These are phyloP conservation scores for Dicycla oo DNA, from an alignment of 2,888 invertebrate species.

Conservation along the genomic window DNA sequence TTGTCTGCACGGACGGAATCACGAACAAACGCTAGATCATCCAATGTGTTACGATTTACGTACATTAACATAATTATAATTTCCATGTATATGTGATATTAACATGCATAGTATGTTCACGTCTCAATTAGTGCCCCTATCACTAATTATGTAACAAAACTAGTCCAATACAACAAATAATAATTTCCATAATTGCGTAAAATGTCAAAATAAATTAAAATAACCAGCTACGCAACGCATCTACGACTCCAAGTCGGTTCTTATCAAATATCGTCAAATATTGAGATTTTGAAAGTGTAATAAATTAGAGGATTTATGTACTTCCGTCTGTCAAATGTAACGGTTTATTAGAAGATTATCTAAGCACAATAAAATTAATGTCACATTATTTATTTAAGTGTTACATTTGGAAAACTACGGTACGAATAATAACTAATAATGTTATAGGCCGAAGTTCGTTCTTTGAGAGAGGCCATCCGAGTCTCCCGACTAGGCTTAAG, in stretches of 20 bases:
- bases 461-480: too few relatives aligned
- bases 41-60: conserved; percentile 26
- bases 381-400: conserved; percentile 22
- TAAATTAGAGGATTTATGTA: conserved; percentile 45
- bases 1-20: neutral
- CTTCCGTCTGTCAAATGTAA: conserved; percentile 52
- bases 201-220: conserved; percentile 47
- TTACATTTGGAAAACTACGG: too few relatives aligned
- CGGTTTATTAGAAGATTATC: conserved; percentile 30
- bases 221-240: conserved; percentile 12
- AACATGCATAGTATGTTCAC: conserved; percentile 16
- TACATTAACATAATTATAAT: conserved; percentile 50
- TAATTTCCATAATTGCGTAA: conserved; percentile 55
- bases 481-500: too few relatives aligned
- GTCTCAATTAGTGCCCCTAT: conserved; percentile 47
- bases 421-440: too few relatives aligned
- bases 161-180: conserved; percentile 26
- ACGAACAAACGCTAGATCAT: conserved; percentile 10
- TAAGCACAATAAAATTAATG: conserved; percentile 22
- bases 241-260: conserved; percentile 2
- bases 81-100: conserved; percentile 28
- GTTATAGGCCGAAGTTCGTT: too few relatives aligned
- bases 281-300: conserved; percentile 55
- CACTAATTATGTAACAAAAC: conserved; percentile 41
- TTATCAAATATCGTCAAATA: conserved; percentile 33